Percentiles rank a stretch among this genome's conserved stretches.
These are phyloP conservation scores for Sebastes diploproa DNA, from an alignment of 2,797 vertebrate genomes.

Conservation along the genomic window DNA sequence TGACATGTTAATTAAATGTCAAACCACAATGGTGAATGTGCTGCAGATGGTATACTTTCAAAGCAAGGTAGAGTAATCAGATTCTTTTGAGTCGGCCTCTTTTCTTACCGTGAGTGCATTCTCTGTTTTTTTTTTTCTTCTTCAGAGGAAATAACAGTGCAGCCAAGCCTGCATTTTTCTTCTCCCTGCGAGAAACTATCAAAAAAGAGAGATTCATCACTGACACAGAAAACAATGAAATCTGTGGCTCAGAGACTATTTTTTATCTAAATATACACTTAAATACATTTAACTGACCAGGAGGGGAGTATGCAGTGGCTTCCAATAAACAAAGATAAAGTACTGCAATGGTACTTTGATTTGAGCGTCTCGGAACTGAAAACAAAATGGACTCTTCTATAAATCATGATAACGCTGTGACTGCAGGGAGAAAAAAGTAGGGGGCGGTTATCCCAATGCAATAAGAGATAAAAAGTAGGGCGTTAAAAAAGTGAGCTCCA, in stretches of 20 bases:
- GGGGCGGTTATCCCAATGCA: slow-evolving; percentile 60
- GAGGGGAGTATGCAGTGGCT: slow-evolving; percentile 65
- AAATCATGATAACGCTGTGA: slow-evolving; percentile 76
- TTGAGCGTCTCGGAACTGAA: slow-evolving; percentile 73
- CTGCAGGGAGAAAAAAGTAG: slow-evolving; percentile 65
- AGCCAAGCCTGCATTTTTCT: slow-evolving; percentile 63
- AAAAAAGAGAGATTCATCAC: slow-evolving; percentile 80
- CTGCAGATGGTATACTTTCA: slow-evolving; percentile 58
- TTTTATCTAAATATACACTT: slow-evolving; percentile 81
- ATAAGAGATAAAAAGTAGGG: slow-evolving; percentile 76
- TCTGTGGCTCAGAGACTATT: slow-evolving; percentile 70
- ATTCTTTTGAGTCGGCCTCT: slow-evolving; percentile 44
- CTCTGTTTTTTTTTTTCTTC: background rate
- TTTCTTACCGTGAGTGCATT: slow-evolving; percentile 31
- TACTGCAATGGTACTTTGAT: slow-evolving; percentile 74
- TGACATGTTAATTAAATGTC: slow-evolving; percentile 76
- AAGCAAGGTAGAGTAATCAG: slow-evolving; percentile 53
- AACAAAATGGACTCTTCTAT: slow-evolving; percentile 80
- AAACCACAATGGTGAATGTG: slow-evolving; percentile 60
- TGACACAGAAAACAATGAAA: slow-evolving; percentile 82
- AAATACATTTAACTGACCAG: slow-evolving; percentile 81
- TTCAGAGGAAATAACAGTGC: slow-evolving; percentile 64
- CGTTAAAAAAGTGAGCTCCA: slow-evolving; percentile 72
- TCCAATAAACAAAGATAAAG: slow-evolving; percentile 80
- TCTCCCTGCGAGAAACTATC: slow-evolving; percentile 66